phyloP scores from a whole-genome alignment of 2,113 vertebrate species.

The Poeciliopsis turrubarensis region DNA sequence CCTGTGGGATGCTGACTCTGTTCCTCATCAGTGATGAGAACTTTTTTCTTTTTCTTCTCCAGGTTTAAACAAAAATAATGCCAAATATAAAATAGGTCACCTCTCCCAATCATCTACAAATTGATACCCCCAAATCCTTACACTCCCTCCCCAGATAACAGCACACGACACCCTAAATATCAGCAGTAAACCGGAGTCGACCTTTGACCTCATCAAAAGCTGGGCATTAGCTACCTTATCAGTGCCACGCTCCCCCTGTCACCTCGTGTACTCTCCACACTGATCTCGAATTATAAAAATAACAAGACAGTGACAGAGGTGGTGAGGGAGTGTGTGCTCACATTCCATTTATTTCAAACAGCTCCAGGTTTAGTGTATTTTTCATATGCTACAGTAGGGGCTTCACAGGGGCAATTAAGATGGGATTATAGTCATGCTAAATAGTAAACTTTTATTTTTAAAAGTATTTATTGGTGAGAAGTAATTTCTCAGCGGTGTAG shows the following conservation, averaged over 20 bases:
- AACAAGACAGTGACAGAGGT: slow-evolving; percentile 54
- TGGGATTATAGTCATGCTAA: slow-evolving; percentile 5
- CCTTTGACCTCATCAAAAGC: slow-evolving; percentile 68
- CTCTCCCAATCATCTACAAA: not conserved
- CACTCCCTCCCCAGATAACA: not conserved
- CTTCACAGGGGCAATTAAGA: slow-evolving; percentile 7
- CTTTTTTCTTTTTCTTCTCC: not conserved
- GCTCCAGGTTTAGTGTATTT: slow-evolving; percentile 31
- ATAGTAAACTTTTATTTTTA: not conserved
- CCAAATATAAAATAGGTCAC: slow-evolving; percentile 1
- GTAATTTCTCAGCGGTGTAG: too few species aligned
- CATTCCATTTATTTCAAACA: slow-evolving; percentile 50
- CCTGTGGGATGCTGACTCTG: slow-evolving; percentile 48
- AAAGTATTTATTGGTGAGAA: not conserved
- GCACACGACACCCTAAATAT: slow-evolving; percentile 14
- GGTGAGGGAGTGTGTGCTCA: slow-evolving; percentile 39
- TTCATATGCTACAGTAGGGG: slow-evolving; percentile 44
- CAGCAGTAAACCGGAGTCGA: slow-evolving; percentile 36
- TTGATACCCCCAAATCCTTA: not conserved
- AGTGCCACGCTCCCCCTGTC: slow-evolving; percentile 76
- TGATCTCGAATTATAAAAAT: slow-evolving; percentile 64
- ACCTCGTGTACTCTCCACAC: slow-evolving; percentile 39
- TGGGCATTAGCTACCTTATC: slow-evolving; percentile 74
- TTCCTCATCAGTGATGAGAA: slow-evolving; percentile 31
- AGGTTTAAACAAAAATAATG: not conserved